These are phyloP conservation scores for Todiramphus saurophagus DNA, from an alignment of 2,113 vertebrate species.

Conservation along the genomic window DNA sequence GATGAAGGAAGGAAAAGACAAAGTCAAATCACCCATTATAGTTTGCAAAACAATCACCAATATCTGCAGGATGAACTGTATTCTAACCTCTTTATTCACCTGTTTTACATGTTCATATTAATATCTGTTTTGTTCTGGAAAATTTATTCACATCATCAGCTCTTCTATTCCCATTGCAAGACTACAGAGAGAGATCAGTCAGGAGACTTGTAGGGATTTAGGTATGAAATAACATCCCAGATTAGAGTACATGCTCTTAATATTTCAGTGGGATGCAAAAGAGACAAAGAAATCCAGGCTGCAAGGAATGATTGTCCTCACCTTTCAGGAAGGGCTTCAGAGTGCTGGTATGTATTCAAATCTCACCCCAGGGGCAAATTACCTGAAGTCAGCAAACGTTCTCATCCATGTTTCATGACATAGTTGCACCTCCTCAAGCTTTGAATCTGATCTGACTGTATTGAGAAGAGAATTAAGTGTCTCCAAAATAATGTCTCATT, in stretches of 20 bases:
- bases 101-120: background rate
- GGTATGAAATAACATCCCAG: background rate
- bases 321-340: background rate
- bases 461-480: background rate
- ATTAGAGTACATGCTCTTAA: background rate
- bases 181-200: background rate
- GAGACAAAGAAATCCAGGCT: background rate
- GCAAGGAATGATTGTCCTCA: background rate
- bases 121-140: background rate
- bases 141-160: background rate
- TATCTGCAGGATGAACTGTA: background rate
- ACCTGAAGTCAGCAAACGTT: background rate
- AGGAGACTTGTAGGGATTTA: background rate
- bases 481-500: background rate
- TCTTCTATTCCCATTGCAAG: background rate
- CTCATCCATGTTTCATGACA: background rate
- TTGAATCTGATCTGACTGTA: background rate
- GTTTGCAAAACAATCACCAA: background rate
- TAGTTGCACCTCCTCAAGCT: background rate
- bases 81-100: background rate
- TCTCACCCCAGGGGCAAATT: background rate
- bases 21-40: background rate
- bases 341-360: background rate
- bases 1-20: background rate
- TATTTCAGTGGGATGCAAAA: background rate